Evolutionary conservation across 2,113 vertebrate species (phyloP), one percentile per base, ranked within the genome.

Genomic region (Sisor rabdophorus): DNA sequence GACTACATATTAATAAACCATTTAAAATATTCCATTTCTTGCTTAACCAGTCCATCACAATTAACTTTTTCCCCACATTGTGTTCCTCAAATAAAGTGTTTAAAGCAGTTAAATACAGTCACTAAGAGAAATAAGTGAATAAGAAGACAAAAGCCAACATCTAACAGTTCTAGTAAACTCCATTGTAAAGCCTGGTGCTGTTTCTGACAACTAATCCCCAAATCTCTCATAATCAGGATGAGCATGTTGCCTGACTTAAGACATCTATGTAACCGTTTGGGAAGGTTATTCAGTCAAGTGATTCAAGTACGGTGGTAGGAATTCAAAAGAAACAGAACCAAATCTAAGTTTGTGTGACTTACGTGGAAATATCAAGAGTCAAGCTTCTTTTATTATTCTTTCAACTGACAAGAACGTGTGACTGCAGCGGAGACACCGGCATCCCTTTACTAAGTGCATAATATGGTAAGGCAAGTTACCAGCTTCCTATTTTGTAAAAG

Each of bases 211-310:
- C 83, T 92, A 92, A 92, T 91, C 91, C 84, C 78, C 87, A 91
- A 92, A 91, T 91, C 90, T 90, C 87, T 86, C 85, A 50, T 92
- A 92, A 92, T 90, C 86, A 78, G 90, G 91, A 89, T 91, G 88
- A 90, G 86, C 87, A 87, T 85, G 88, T 80, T 86, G 85, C 84
- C 86, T 88, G 85, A 89, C 80, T 88, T 91, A 89, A 84, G 75
- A 84, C 77, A 71, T 87, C 89, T 90, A 88, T 87, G 86, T 88
- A 86, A 83, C 88, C 87, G 86, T 85, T 75, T 82, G 77, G 69
- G 80, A 13, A 69, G 81, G 78, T 86, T 84, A 80, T 64, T 69
- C 71, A 78, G 84, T 84, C 81, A 76, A 73, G 80, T 73, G 83
- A 83, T 55, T 75, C 64, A 17, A 20, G 24, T 84, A 59, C 76